Conservation (phyloP, 1,140 invertebrate genomes). For the Orchesella cincta region DNA sequence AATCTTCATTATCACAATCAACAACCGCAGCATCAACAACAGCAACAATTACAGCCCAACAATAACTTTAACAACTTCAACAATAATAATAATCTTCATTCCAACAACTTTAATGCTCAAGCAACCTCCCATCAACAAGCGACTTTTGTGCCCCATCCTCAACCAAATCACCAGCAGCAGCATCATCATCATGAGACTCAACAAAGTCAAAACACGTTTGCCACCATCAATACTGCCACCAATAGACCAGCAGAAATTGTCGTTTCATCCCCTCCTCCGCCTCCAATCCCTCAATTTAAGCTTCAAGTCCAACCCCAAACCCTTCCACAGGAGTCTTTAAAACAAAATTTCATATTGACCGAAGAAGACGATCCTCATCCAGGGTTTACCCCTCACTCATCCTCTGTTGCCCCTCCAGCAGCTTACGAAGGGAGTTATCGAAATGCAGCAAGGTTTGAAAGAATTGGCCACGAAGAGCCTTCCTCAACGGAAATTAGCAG, state of each 20-base stretch:
- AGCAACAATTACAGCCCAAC: background rate
- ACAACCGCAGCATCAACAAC: background rate
- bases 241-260: background rate
- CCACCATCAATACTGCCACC: background rate
- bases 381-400: background rate
- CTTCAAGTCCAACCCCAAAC: background rate
- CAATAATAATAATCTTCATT: background rate
- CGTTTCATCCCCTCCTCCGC: background rate
- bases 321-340: background rate
- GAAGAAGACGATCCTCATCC: constrained; percentile 16
- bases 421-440: background rate
- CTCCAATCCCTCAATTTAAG: background rate
- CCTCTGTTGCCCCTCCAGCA: background rate
- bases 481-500: background rate
- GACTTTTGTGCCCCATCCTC: background rate
- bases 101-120: constrained; percentile 4
- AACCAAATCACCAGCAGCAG: background rate
- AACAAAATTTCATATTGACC: constrained; percentile 2
- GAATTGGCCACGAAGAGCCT: background rate
- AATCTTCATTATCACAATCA: background rate
- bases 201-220: background rate
- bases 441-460: constrained; percentile 9
- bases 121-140: background rate
- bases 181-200: background rate
- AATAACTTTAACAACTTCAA: background rate